Percentiles rank a stretch among this genome's conserved stretches.
These are phyloP conservation scores for Frankliniella fusca DNA, from an alignment of 2,888 invertebrate species.

Conservation along the genomic window DNA sequence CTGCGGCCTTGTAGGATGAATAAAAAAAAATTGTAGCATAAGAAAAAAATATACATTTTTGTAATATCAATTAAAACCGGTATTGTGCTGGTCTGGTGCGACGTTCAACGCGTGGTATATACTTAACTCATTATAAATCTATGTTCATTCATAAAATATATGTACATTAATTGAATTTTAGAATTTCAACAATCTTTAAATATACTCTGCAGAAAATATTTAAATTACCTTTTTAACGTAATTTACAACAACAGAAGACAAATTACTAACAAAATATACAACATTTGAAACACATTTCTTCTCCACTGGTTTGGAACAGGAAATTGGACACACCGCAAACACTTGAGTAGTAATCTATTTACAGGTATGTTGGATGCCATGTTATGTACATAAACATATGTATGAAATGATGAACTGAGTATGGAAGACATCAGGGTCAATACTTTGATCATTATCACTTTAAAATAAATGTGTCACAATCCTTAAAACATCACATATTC, in stretches of 20 bases:
- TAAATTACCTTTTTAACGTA: constrained; percentile 17
- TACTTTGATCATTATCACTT: constrained; percentile 23
- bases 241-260: constrained; percentile 7
- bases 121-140: constrained; percentile 2
- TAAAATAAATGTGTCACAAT: constrained; percentile 3
- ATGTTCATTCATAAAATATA: constrained; percentile 21
- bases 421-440: constrained; percentile 24
- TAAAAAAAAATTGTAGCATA: constrained; percentile 11
- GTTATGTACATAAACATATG: neutral
- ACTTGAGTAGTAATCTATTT: neutral
- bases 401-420: neutral
- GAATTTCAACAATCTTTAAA: constrained; percentile 20
- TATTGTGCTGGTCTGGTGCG: constrained; percentile 23
- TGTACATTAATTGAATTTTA: constrained; percentile 16
- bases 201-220: constrained; percentile 9
- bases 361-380: neutral
- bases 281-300: neutral
- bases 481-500: neutral
- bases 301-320: neutral
- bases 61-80: constrained; percentile 25
- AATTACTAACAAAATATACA: constrained; percentile 25
- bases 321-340: neutral
- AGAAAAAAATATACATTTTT: constrained; percentile 17
- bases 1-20: neutral
- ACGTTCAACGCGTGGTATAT: constrained; percentile 22